Conservation (phyloP, 1,140 invertebrate species). For the Scylla paramamosain region DNA sequence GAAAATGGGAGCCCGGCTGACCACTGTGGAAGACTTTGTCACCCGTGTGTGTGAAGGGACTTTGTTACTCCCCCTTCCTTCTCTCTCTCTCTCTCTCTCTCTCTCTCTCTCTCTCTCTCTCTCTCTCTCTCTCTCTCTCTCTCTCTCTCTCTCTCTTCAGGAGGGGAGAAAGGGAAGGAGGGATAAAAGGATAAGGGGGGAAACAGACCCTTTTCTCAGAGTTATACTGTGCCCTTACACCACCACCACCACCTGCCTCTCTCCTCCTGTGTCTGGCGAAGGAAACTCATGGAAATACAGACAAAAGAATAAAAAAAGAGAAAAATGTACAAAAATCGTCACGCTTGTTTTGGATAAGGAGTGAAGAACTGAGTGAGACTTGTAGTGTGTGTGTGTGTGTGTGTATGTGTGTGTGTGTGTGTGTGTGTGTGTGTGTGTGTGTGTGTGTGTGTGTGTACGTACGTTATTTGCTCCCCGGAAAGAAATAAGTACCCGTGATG, state of each 20-base stretch:
- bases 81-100: background rate
- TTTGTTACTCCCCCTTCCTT: background rate
- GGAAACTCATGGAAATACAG: too few species aligned
- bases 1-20: slow-evolving; percentile 55
- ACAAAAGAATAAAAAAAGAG: too few species aligned
- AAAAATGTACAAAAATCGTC: too few species aligned
- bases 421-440: slow-evolving; percentile 18
- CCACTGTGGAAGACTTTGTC: slow-evolving; percentile 62
- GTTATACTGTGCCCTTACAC: too few species aligned
- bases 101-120: background rate
- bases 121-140: background rate
- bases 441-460: background rate
- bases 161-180: too few species aligned
- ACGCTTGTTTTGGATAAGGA: background rate
- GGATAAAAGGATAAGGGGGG: background rate
- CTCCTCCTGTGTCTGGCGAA: too few species aligned
- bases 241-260: too few species aligned
- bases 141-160: background rate
- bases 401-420: background rate
- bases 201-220: background rate
- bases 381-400: too few species aligned
- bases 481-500: background rate
- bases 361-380: background rate
- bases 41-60: slow-evolving; percentile 10
- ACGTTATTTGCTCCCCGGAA: background rate